These are phyloP conservation scores for Drosophila formosana DNA, from an alignment of 2,888 invertebrate species.

Conservation along the genomic window DNA sequence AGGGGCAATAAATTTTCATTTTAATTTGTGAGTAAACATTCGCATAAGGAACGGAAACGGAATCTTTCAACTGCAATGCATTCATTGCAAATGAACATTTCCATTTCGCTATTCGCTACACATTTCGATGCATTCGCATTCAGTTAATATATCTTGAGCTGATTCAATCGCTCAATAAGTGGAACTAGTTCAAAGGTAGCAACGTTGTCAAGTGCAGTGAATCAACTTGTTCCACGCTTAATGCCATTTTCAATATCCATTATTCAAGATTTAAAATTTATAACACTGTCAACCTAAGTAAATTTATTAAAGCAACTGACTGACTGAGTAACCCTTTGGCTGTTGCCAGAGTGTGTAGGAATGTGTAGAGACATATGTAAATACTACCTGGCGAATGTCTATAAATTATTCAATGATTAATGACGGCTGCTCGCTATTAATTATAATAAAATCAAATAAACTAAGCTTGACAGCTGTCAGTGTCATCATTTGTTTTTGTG, in stretches of 20 bases:
- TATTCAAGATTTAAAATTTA: slow-evolving; percentile 54
- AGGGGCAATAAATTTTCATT: slow-evolving; percentile 72
- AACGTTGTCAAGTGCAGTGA: not conserved
- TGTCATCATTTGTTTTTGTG: slow-evolving; percentile 76
- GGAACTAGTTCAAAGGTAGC: slow-evolving; percentile 16
- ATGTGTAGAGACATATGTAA: slow-evolving; percentile 39
- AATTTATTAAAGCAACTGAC: slow-evolving; percentile 53
- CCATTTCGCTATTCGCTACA: not conserved
- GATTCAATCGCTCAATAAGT: slow-evolving; percentile 1
- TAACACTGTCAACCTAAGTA: slow-evolving; percentile 55
- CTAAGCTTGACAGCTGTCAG: slow-evolving; percentile 83
- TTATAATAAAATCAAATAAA: slow-evolving; percentile 84
- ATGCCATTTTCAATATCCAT: slow-evolving; percentile 38
- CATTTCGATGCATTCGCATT: not conserved
- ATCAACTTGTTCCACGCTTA: slow-evolving; percentile 22
- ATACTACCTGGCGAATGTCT: slow-evolving; percentile 42
- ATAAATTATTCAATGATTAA: slow-evolving; percentile 83
- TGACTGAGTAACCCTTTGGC: slow-evolving; percentile 64
- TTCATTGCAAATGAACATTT: slow-evolving; percentile 34
- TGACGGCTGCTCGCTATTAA: slow-evolving; percentile 81
- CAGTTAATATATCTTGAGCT: not conserved
- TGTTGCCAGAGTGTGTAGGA: slow-evolving; percentile 3
- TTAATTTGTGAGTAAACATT: slow-evolving; percentile 71
- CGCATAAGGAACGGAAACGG: slow-evolving; percentile 61
- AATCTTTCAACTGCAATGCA: slow-evolving; percentile 42